These are phyloP conservation scores for Umimayanthus chanpuru DNA, from an alignment of 92 coral and sea anemone species.

Conservation along the genomic window DNA sequence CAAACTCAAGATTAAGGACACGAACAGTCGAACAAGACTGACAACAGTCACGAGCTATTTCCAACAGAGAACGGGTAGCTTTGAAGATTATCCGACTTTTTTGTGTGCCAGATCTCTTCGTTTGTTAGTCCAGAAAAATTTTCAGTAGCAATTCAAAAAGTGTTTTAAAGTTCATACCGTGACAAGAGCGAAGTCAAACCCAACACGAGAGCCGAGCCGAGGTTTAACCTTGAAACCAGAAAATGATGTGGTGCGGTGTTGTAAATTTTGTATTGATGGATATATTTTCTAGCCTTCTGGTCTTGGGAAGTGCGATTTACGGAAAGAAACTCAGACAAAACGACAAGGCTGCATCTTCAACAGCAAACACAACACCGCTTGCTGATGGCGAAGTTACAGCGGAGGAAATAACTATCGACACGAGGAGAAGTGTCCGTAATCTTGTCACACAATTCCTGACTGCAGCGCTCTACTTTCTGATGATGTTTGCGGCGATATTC, in stretches of 20 bases:
- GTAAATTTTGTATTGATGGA: constrained; percentile 53
- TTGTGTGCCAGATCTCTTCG: no score
- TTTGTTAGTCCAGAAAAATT: no score
- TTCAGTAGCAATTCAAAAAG: no score
- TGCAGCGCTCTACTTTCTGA: constrained; percentile 33
- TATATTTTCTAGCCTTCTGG: constrained; percentile 46
- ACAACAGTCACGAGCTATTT: no score
- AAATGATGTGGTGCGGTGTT: constrained; percentile 28
- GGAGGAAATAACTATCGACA: not conserved
- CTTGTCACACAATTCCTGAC: constrained; percentile 1
- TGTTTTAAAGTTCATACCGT: no score
- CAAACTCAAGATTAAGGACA: no score
- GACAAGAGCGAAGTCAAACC: no score
- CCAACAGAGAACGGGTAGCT: no score
- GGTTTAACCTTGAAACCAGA: not conserved
- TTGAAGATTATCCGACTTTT: no score
- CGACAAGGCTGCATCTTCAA: not conserved
- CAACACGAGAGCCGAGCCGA: no score
- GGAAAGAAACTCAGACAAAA: constrained; percentile 31
- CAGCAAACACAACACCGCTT: not conserved
- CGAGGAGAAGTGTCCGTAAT: not conserved
- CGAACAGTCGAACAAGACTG: no score
- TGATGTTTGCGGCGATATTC: constrained; percentile 59
- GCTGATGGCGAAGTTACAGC: not conserved
- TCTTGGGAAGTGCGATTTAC: constrained; percentile 50